phyloP scores from a whole-genome alignment of 2,113 vertebrate genomes.

The Redunca redunca region DNA sequence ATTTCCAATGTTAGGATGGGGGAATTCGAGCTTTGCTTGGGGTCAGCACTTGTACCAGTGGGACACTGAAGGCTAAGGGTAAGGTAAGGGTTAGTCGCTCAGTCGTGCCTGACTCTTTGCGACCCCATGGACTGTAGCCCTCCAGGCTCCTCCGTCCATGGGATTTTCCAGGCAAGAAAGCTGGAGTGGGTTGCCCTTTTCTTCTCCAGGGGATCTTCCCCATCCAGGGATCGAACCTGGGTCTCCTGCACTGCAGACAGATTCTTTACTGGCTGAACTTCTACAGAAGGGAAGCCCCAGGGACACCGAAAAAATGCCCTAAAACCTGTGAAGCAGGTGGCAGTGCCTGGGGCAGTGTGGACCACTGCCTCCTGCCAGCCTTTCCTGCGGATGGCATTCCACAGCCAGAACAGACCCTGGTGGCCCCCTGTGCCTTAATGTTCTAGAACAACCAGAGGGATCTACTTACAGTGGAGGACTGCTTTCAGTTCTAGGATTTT shows the following conservation, averaged over 20 bases:
- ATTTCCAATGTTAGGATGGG: not conserved
- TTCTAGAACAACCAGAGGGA: not conserved
- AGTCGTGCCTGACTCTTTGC: rapidly evolving
- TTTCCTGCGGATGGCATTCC: not conserved
- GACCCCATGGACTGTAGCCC: not conserved
- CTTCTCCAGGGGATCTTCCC: not conserved
- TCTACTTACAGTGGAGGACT: not conserved
- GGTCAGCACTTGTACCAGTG: no score
- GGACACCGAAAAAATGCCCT: not conserved
- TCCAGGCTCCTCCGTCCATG: not conserved
- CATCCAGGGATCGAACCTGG: not conserved
- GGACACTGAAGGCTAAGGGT: not conserved
- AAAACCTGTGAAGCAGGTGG: not conserved
- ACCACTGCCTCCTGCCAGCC: not conserved
- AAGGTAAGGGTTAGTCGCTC: not conserved
- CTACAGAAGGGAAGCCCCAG: rapidly evolving
- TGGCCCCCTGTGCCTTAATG: not conserved
- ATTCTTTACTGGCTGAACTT: not conserved
- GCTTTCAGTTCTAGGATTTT: not conserved
- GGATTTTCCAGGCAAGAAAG: not conserved
- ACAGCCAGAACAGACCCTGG: no score
- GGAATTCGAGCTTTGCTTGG: not conserved
- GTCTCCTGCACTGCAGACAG: not conserved
- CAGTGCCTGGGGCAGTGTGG: no score
- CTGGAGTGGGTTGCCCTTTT: not conserved